Evolutionary conservation across 2,113 vertebrate species (phyloP).

Genomic region (Hypocryptadius cinnamomeus): DNA sequence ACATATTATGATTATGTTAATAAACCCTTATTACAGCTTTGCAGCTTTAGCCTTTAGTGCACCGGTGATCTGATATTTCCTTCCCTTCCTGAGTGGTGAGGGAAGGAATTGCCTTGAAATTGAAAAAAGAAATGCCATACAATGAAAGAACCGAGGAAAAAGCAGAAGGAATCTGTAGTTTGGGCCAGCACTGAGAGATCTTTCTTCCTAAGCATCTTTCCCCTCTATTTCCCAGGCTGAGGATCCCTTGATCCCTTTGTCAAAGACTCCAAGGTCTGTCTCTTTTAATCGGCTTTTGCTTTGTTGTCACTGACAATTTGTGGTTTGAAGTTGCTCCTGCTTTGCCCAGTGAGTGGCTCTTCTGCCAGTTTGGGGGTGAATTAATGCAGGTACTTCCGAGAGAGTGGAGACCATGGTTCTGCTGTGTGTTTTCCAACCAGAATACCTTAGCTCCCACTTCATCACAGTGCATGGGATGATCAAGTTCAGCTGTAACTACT

Average conservation of each 20-base stretch:
- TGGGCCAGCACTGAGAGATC: neutral
- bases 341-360: neutral
- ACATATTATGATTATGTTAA: slow-evolving; percentile 6
- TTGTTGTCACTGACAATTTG: accelerated
- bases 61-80: neutral
- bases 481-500: neutral
- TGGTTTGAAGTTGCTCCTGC: neutral
- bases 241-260: neutral
- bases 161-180: neutral
- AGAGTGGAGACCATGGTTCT: accelerated
- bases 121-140: neutral
- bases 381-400: neutral
- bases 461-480: neutral
- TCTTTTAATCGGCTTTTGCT: neutral
- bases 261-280: neutral
- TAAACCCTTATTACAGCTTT: slow-evolving; percentile 40
- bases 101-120: neutral
- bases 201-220: neutral
- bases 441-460: accelerated
- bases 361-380: neutral
- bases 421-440: neutral
- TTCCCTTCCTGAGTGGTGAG: neutral
- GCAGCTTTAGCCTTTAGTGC: neutral
- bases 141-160: neutral
- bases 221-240: neutral